Conservation (phyloP, 2,113 vertebrate species). For the Rhombomys opimus region DNA sequence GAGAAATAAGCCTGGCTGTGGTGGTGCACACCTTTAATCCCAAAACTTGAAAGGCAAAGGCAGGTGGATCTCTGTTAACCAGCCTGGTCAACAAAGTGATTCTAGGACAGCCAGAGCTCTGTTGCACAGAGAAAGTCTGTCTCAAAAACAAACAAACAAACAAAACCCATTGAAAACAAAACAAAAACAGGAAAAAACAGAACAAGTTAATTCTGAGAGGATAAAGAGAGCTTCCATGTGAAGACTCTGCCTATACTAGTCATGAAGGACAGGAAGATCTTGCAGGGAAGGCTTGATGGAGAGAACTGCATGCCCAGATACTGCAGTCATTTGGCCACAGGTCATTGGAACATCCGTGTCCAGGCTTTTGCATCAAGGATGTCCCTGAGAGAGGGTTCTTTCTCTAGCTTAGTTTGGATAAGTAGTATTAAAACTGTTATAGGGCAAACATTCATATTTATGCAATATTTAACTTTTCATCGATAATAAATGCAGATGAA, state of each 20-base stretch:
- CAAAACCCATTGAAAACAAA: not conserved
- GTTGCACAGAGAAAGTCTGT: too few relatives aligned
- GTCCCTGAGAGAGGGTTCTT: not conserved
- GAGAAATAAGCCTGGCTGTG: not conserved
- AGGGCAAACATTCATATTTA: conserved; percentile 84
- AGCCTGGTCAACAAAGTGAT: too few relatives aligned
- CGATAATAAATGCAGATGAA: conserved; percentile 87
- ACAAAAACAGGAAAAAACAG: not conserved
- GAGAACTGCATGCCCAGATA: not conserved
- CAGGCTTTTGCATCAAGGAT: conserved; percentile 12
- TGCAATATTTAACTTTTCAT: conserved; percentile 86
- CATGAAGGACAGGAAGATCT: not conserved
- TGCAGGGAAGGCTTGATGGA: not conserved
- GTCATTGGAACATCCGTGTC: not conserved
- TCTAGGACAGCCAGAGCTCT: too few relatives aligned
- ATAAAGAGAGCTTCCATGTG: not conserved
- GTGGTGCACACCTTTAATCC: too few relatives aligned
- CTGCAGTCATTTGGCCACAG: not conserved
- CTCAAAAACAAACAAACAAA: too few relatives aligned
- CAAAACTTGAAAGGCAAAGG: too few relatives aligned
- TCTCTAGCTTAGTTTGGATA: conserved; percentile 73
- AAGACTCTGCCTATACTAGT: not conserved
- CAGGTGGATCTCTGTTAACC: too few relatives aligned
- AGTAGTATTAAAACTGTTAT: conserved; percentile 78
- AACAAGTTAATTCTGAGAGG: not conserved